phyloP scores from a whole-genome alignment of 2,113 vertebrate species.

The Microcebus jonahi region DNA sequence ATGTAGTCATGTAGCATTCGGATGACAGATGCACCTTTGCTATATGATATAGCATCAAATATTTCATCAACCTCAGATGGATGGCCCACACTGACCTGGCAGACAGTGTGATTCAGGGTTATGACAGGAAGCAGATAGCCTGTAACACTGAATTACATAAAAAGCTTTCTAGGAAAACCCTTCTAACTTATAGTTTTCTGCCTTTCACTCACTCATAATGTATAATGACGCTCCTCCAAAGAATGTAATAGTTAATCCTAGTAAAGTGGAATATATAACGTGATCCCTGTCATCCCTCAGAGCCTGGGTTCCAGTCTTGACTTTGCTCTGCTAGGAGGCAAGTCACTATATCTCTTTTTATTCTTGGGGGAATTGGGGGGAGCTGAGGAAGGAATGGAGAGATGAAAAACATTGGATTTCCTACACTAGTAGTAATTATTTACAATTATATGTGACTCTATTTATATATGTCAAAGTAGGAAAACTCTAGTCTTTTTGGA shows the following conservation, averaged over 20 bases:
- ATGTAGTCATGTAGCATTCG: slow-evolving; percentile 98
- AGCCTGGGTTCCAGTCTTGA: background rate
- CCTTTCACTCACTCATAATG: slow-evolving; percentile 44
- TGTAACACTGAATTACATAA: slow-evolving; percentile 53
- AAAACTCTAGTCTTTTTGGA: slow-evolving; percentile 20
- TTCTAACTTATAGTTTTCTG: slow-evolving; percentile 50
- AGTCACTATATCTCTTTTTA: background rate
- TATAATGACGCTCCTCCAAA: background rate
- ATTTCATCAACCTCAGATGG: slow-evolving; percentile 99
- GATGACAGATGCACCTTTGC: slow-evolving; percentile 99
- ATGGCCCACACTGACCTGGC: slow-evolving; percentile 96
- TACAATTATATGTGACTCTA: background rate
- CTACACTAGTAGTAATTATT: background rate
- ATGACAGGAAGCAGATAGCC: slow-evolving; percentile 57
- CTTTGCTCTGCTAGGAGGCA: background rate
- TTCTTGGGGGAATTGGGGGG: background rate
- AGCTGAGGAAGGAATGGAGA: background rate
- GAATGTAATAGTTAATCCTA: background rate
- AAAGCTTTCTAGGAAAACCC: slow-evolving; percentile 72
- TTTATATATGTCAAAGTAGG: slow-evolving; percentile 10
- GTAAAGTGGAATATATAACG: background rate
- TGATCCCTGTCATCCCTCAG: background rate
- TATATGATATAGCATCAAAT: slow-evolving; percentile 99
- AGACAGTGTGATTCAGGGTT: slow-evolving; percentile 56
- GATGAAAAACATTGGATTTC: slow-evolving; percentile 35